Evolutionary conservation across 2,113 vertebrate genomes (phyloP), one percentile per base, ranked within the genome.

Genomic region (Muntiacus muntjak): DNA sequence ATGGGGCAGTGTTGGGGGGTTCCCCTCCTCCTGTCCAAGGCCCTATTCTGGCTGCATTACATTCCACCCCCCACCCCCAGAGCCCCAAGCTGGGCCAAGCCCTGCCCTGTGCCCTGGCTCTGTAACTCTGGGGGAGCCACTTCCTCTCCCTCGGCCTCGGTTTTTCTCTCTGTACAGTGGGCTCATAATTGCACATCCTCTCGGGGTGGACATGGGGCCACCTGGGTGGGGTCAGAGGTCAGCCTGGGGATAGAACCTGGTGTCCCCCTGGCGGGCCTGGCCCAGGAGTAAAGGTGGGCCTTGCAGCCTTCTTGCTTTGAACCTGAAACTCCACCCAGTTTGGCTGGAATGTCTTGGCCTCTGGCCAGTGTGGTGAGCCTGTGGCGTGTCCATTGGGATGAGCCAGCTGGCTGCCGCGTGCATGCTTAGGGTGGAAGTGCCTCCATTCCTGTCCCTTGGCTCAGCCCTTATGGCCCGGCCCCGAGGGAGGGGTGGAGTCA

Each of bases 31-130:
- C 19, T 5, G 50, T 64, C 33, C 14, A 57, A 55, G 60, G 60
- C 13, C 14, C 17, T 0, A 0, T 6, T 52, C 50, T 25, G 36
- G 91, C 13, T 12, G 17, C 1, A 8, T 14, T 7, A 6, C 0
- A 7, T 10, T 64, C 40, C 33, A 25, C 14, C 21, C 21, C 25
- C 36, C 1, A 17, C 45, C 84, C 50, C 52, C 2, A 26, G 45
- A n/a, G 30, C 74, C 43, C 84, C 7, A 45, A 21, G 91, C 82
- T 52, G 33, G 43, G 43, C 57, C 67, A 58, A 45, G 7, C 21
- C 52, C 21, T 55, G 81, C 12, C 57, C 47, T 19, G 28, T 17
- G 1, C 57, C 57, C 81, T 12, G 12, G 26, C 26, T 62, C 47
- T 1, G 2, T 40, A 87, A 33, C 23, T 40, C 17, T 10, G 8